Evolutionary conservation across 2,113 vertebrate species (phyloP).

Genomic region (Struthidea cinerea): DNA sequence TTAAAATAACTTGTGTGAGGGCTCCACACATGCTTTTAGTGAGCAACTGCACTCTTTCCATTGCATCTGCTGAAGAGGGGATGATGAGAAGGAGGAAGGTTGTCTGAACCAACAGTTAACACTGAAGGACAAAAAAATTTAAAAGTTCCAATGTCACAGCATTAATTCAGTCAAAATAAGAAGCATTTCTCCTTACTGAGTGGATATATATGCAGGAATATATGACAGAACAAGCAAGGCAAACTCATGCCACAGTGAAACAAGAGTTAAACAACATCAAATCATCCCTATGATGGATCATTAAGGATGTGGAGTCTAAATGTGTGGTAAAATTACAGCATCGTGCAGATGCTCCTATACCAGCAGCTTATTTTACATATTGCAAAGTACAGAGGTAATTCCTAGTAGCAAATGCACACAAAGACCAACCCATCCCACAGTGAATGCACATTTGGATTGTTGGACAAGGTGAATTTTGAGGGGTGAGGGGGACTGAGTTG

Average conservation of each 20-base stretch:
- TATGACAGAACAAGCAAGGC: not conserved
- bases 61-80: not conserved
- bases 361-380: constrained; percentile 23
- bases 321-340: constrained; percentile 32
- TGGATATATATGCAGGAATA: not conserved
- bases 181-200: constrained; percentile 5
- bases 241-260: not conserved
- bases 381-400: constrained; percentile 3
- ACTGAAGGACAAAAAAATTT: constrained; percentile 19
- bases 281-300: constrained; percentile 66
- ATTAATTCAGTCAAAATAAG: constrained; percentile 53
- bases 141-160: constrained; percentile 9
- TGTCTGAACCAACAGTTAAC: constrained; percentile 33
- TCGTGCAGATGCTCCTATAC: constrained; percentile 60
- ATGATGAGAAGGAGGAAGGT: not conserved
- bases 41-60: constrained; percentile 26
- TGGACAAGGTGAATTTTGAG: not conserved
- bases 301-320: constrained; percentile 66
- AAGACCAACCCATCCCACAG: not conserved
- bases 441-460: not conserved
- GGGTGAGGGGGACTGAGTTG: not conserved
- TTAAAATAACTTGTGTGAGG: not conserved
- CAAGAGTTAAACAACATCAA: constrained; percentile 65
- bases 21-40: not conserved
- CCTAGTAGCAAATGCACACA: not conserved